Evolutionary conservation across 2,888 invertebrate species (phyloP), one percentile per base, ranked within the genome.

Genomic region (Diploptera punctata): DNA sequence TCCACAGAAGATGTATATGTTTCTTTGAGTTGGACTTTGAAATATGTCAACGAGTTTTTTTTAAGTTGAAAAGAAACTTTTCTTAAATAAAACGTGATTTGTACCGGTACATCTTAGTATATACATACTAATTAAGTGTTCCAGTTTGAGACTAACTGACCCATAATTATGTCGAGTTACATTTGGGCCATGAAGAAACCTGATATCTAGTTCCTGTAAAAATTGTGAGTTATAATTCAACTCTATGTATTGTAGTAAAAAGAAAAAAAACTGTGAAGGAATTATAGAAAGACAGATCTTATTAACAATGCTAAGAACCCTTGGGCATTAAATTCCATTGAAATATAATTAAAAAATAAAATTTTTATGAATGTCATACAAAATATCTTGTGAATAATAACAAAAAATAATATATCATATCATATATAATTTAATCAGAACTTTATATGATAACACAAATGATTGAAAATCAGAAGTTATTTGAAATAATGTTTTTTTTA

Each of bases 201-300:
- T 26, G 44, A 65, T 65, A 44, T 29, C 44, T 65, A 65, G 65
- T 65, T 65, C 65, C 65, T 65, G 65, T 65, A 26, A 54, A 13
- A 9, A 10, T 19, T 16, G 16, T 54, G 16, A n/a, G n/a, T n/a
- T n/a, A n/a, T n/a, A n/a, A n/a, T n/a, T n/a, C n/a, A n/a, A n/a
- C n/a, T n/a, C n/a, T 54, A 24, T 24, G 19, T 24, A 54, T 24
- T 54, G 26, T 26, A 19, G 19, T 16, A 21, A 24, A 24, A 52
- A 24, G 21, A 54, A 54, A 24, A 26, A 54, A 54, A 26, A 7
- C 10, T 7, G 33, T 33, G 33, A n/a, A n/a, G n/a, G n/a, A n/a
- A n/a, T n/a, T n/a, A n/a, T n/a, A n/a, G n/a, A n/a, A n/a, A n/a
- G n/a, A n/a, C n/a, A n/a, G n/a, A n/a, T n/a, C n/a, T n/a, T n/a